phyloP scores from a whole-genome alignment of 2,113 vertebrate genomes.

The Tympanuchus pallidicinctus region DNA sequence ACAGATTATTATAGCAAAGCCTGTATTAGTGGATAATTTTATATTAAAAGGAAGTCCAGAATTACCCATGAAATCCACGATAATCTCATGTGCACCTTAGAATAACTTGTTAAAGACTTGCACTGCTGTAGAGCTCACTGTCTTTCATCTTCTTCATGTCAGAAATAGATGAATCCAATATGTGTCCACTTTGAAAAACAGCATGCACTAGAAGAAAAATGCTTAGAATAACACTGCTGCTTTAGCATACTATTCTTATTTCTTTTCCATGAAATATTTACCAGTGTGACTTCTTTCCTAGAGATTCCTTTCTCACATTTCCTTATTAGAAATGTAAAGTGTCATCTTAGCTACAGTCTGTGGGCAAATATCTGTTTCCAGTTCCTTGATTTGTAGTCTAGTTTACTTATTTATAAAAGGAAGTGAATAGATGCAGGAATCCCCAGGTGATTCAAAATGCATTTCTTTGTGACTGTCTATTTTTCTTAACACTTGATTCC shows the following conservation, averaged over 20 bases:
- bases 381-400: neutral
- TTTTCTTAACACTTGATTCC: neutral
- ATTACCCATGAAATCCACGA: neutral
- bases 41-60: neutral
- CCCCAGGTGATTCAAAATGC: neutral
- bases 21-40: neutral
- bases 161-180: neutral
- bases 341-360: neutral
- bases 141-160: neutral
- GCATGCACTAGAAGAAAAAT: neutral
- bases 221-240: neutral
- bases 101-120: neutral
- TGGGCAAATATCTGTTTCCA: neutral
- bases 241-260: neutral
- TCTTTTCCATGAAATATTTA: neutral
- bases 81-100: neutral
- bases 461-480: neutral
- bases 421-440: neutral
- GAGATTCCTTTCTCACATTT: neutral
- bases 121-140: neutral
- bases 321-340: neutral
- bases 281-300: conserved; percentile 3
- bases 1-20: neutral
- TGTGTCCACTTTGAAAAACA: neutral
- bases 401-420: neutral